Conservation (phyloP, 1,140 invertebrate species). For the Bombus vancouverensis region DNA sequence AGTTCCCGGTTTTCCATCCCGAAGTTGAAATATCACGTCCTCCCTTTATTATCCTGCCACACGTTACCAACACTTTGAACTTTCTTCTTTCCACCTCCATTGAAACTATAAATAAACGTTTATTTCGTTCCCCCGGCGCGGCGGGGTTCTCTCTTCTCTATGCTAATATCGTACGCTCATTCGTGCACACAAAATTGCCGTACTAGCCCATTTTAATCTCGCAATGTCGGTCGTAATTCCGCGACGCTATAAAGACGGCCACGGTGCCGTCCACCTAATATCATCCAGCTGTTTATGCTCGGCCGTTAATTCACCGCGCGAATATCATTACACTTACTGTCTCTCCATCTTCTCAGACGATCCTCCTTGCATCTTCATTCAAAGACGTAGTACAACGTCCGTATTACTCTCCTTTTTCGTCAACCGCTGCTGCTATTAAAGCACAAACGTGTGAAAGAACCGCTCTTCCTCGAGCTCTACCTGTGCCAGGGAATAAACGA, state of each 20-base stretch:
- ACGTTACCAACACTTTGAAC: neutral
- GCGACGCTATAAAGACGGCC: slow-evolving; percentile 49
- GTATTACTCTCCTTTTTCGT: neutral
- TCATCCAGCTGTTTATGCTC: slow-evolving; percentile 44
- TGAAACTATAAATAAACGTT: slow-evolving; percentile 49
- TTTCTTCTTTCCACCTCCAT: slow-evolving; percentile 3
- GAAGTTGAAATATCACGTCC: neutral
- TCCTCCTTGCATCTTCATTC: neutral
- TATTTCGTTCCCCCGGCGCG: slow-evolving; percentile 10
- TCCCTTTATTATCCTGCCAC: neutral
- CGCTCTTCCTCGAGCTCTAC: neutral
- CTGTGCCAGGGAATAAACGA: neutral
- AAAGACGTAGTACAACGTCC: neutral
- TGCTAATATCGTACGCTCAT: slow-evolving; percentile 48
- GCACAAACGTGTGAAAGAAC: too few relatives aligned
- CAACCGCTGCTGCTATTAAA: too few relatives aligned
- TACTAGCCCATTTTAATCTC: slow-evolving; percentile 55
- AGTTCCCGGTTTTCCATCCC: neutral
- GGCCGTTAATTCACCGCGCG: slow-evolving; percentile 44
- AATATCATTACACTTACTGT: slow-evolving; percentile 43
- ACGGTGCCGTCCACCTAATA: slow-evolving; percentile 48
- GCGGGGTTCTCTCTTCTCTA: slow-evolving; percentile 33
- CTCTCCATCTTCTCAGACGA: neutral
- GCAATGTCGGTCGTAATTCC: slow-evolving; percentile 55
- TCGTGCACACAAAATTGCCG: slow-evolving; percentile 50